Conservation (phyloP, 1,140 invertebrate genomes). For the Tetragonula clypearis region DNA sequence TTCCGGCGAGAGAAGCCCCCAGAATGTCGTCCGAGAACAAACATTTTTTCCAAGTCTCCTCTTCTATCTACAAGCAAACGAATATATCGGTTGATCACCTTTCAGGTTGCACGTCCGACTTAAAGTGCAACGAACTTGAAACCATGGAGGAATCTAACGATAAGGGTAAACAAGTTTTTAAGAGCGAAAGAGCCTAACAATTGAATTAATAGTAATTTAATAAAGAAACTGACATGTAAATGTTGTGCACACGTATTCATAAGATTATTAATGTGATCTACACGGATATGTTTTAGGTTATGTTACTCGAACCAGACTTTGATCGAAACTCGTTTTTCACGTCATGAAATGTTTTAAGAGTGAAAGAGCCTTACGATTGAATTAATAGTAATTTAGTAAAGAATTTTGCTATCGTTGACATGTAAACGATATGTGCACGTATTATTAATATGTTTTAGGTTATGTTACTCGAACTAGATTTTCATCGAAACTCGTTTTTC, state of each 20-base stretch:
- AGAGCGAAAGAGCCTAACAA: too few species aligned
- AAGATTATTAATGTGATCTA: not conserved
- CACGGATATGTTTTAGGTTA: too few species aligned
- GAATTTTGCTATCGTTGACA: too few species aligned
- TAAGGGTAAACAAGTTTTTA: not conserved
- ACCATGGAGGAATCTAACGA: not conserved
- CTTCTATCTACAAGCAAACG: conserved; percentile 22
- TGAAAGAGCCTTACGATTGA: too few species aligned
- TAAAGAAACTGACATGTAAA: not conserved
- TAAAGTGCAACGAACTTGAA: conserved; percentile 67
- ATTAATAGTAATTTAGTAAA: too few species aligned
- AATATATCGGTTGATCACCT: conserved; percentile 43
- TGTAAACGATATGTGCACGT: too few species aligned
- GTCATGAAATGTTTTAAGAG: too few species aligned
- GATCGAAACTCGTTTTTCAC: too few species aligned
- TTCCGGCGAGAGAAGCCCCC: conserved; percentile 55
- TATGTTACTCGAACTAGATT: too few species aligned
- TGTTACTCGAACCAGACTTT: too few species aligned
- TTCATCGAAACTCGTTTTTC: too few species aligned
- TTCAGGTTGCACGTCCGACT: conserved; percentile 35
- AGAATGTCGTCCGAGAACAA: not conserved
- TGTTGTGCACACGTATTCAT: not conserved
- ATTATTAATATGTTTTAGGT: too few species aligned
- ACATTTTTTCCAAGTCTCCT: conserved; percentile 12
- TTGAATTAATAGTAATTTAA: not conserved